Base-by-base conservation (phyloP, 2,888 invertebrate species). In the Ochropacha duplaris region DNA sequence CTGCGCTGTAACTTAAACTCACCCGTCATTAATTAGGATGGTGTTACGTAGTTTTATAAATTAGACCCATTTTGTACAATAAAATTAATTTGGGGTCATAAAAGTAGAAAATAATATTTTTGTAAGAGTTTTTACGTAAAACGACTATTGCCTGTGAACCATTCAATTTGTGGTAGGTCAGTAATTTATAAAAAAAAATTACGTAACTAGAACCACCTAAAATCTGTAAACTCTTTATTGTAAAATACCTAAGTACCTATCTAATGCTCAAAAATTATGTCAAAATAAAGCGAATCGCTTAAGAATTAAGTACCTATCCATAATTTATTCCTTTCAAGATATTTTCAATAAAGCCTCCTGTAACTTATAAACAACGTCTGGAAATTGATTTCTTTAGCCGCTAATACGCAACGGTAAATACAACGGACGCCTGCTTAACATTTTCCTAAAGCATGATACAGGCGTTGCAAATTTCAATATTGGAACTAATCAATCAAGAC, bases 401-500 rank as follows among this genome's bases (percentile, higher is more conserved):
- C 44, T 54, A 55, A 55, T 60, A 59, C 57, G 57, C 16, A 19
- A 12, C 31, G 31, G 57, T 63, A 57, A 57, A 55, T 52, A 52
- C n/a, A n/a, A n/a, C n/a, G 19, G 22, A 52, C 55, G 63, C 67
- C 72, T 71, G 71, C 60, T 74, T 62, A 65, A 68, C 66, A 60
- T 71, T 73, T 58, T 72, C 66, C 67, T 62, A 68, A 64, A 72
- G 69, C 63, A 61, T 66, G 66, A 79, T 76, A 81, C 78, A 81
- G 71, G 70, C 60, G 74, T 72, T 75, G 69, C 77, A 76, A 82
- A 85, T 85, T 86, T 84, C 84, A 84, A 85, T 86, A 86, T 85
- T 78, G 79, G 77, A 76, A 81, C 83, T 80, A 85, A 86, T 87
- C 86, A 87, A 87, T 86, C 86, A 86, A 79, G 74, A 63, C 68